Percentiles rank a stretch among this genome's conserved stretches.
Evolutionary conservation across 2,797 vertebrate genomes (phyloP).

Genomic region (Coilia nasus): DNA sequence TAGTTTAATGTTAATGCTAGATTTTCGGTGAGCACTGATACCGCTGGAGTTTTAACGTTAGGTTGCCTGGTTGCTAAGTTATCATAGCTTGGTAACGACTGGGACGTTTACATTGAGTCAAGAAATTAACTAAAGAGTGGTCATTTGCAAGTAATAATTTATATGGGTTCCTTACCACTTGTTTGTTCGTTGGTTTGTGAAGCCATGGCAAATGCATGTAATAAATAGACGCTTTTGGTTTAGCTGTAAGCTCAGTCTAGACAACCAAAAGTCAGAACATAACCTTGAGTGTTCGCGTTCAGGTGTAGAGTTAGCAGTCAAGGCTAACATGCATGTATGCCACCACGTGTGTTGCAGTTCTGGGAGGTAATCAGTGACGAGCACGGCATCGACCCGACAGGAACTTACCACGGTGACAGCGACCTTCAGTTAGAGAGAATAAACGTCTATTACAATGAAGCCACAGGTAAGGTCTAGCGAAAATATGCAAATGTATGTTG

Average conservation of each 20-base stretch:
- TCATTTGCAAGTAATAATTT: too few species aligned
- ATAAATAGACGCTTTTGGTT: background rate
- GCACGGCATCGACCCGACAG: slow-evolving; percentile 45
- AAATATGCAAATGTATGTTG: background rate
- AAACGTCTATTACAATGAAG: slow-evolving; percentile 46
- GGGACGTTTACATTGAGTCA: too few species aligned
- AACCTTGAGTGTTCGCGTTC: background rate
- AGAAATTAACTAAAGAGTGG: background rate
- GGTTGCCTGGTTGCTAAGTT: background rate
- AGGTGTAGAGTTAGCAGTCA: background rate
- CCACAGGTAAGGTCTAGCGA: slow-evolving; percentile 19
- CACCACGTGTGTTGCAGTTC: background rate
- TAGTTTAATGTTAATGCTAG: background rate
- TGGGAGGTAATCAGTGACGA: slow-evolving; percentile 29
- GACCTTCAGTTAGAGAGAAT: slow-evolving; percentile 42
- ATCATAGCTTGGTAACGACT: background rate
- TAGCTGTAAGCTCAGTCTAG: background rate
- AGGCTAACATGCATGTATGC: background rate
- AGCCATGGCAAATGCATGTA: background rate
- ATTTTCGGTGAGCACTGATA: background rate
- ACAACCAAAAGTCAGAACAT: background rate
- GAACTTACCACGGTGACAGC: slow-evolving; percentile 36
- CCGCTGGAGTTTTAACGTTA: background rate
- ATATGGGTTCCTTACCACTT: too few species aligned
- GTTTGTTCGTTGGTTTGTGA: too few species aligned